Evolutionary conservation across 2,113 vertebrate genomes (phyloP).

Genomic region (Mesitornis unicolor): DNA sequence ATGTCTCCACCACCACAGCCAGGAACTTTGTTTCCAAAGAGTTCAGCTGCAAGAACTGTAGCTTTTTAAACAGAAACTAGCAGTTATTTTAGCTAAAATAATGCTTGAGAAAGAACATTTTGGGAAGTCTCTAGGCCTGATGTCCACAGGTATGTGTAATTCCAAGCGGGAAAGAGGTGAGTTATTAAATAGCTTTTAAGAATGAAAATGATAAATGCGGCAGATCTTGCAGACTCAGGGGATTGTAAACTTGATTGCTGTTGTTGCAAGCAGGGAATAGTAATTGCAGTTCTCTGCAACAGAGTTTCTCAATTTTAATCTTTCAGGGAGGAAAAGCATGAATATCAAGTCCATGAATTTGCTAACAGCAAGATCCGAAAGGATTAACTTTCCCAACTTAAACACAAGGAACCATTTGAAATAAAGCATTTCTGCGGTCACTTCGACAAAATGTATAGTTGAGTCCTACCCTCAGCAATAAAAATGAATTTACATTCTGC

Average conservation of each 20-base stretch:
- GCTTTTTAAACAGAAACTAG: not conserved
- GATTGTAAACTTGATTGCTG: conserved; percentile 32
- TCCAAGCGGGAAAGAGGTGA: not conserved
- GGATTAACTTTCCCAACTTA: conserved; percentile 31
- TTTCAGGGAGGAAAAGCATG: conserved; percentile 10
- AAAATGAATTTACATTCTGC: conserved; percentile 4
- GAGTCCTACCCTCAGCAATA: not conserved
- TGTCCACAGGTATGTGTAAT: not conserved
- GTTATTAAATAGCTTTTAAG: conserved; percentile 3
- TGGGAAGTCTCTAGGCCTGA: not conserved
- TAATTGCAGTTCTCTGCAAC: conserved; percentile 42
- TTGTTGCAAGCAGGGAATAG: conserved; percentile 44
- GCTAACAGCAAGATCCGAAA: conserved; percentile 40
- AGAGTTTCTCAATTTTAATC: conserved; percentile 40
- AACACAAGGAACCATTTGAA: conserved; percentile 5
- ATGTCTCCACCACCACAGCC: not conserved
- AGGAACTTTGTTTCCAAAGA: not conserved
- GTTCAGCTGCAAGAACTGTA: not conserved
- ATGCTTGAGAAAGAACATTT: not conserved
- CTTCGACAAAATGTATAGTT: not conserved
- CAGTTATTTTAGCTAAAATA: not conserved
- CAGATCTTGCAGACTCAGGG: conserved; percentile 35
- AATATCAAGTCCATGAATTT: conserved; percentile 44
- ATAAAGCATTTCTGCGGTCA: conserved; percentile 17
- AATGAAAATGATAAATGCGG: conserved; percentile 26